These are phyloP conservation scores for Drosophila mauritiana DNA, from an alignment of 1,140 invertebrate genomes.

Conservation along the genomic window DNA sequence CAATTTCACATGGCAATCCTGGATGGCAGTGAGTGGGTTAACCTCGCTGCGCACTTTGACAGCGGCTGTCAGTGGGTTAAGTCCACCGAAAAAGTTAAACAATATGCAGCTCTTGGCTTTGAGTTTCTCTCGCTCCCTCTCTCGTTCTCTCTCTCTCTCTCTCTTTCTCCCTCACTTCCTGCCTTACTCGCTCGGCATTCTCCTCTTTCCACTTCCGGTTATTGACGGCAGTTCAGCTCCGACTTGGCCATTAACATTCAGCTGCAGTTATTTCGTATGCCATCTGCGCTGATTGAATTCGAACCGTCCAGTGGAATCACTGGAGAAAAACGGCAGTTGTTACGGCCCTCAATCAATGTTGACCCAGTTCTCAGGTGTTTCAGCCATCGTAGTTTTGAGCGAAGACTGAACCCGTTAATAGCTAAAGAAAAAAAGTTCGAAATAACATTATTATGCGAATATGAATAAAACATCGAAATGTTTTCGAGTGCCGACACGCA, in stretches of 20 bases:
- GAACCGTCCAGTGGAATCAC: not conserved
- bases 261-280: slow-evolving; percentile 9
- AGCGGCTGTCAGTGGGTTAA: slow-evolving; percentile 41
- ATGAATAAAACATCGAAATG: too few species aligned
- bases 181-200: not conserved
- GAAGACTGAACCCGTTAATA: too few species aligned
- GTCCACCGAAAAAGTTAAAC: slow-evolving; percentile 23
- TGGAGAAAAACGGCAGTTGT: not conserved
- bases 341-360: not conserved
- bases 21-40: not conserved
- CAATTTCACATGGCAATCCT: slow-evolving; percentile 50
- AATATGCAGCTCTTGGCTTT: slow-evolving; percentile 15
- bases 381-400: too few species aligned
- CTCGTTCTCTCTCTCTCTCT: not conserved
- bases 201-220: slow-evolving; percentile 1
- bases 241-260: slow-evolving; percentile 22
- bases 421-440: too few species aligned
- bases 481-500: too few species aligned
- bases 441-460: too few species aligned
- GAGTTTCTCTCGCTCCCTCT: not conserved
- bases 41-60: slow-evolving; percentile 41
- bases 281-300: slow-evolving; percentile 39
- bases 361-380: not conserved
- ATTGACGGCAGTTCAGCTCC: slow-evolving; percentile 9
- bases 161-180: not conserved